phyloP scores from a whole-genome alignment of 2,797 vertebrate genomes.

The Halcyon smyrnensis region DNA sequence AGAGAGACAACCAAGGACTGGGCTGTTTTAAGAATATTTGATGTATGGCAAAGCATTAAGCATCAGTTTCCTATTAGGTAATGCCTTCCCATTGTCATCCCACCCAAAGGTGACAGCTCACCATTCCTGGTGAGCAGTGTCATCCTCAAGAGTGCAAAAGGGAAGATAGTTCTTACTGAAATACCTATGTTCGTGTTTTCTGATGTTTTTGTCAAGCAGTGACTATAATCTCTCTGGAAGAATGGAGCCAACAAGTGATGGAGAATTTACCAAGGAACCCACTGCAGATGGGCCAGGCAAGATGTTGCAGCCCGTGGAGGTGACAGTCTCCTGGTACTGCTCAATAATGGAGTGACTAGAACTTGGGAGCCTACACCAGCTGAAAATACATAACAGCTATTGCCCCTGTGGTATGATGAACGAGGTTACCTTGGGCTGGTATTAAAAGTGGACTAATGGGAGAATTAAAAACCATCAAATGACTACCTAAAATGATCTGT shows the following conservation, averaged over 20 bases:
- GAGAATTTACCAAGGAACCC: constrained; percentile 75
- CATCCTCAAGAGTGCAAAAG: constrained; percentile 73
- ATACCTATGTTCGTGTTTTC: constrained; percentile 73
- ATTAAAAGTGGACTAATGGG: not conserved
- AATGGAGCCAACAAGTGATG: constrained; percentile 6
- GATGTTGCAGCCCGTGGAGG: not conserved
- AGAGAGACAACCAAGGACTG: constrained; percentile 80
- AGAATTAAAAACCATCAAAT: not conserved
- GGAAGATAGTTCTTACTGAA: constrained; percentile 48
- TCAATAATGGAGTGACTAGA: not conserved
- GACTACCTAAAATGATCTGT: not conserved
- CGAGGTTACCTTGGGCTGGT: not conserved
- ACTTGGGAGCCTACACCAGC: not conserved
- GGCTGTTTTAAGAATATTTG: constrained; percentile 80
- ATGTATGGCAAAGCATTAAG: constrained; percentile 79
- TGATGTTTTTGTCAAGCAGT: constrained; percentile 79
- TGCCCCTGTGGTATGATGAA: not conserved
- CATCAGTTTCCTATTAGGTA: constrained; percentile 76
- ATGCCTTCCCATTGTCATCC: constrained; percentile 77
- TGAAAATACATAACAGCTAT: not conserved
- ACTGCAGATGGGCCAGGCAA: constrained; percentile 63
- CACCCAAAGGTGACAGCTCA: constrained; percentile 81
- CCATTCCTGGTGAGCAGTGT: constrained; percentile 79
- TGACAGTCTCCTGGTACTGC: not conserved
- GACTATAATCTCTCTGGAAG: constrained; percentile 72